phyloP scores from a whole-genome alignment of 2,113 vertebrate species.

The Caretta caretta region DNA sequence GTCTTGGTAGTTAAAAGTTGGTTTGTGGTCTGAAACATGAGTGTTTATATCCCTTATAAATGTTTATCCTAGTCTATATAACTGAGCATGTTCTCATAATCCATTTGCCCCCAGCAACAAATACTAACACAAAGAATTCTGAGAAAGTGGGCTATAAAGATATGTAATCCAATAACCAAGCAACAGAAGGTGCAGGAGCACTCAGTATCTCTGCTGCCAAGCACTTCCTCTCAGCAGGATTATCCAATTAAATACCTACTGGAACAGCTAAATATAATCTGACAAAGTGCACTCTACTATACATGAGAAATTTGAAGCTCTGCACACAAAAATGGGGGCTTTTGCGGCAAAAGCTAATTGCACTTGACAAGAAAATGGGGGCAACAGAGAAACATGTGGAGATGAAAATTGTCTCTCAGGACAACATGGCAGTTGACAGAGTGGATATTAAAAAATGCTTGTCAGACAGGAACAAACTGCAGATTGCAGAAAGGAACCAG shows the following conservation, averaged over 20 bases:
- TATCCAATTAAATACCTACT: constrained; percentile 65
- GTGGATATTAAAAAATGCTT: constrained; percentile 49
- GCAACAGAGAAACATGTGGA: not conserved
- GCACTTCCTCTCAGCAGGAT: constrained; percentile 37
- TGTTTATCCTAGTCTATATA: not conserved
- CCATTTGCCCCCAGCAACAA: too few species aligned
- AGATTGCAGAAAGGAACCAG: constrained; percentile 24
- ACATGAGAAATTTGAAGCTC: constrained; percentile 37
- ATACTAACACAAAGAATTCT: not conserved
- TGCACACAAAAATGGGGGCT: not conserved
- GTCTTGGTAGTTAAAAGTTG: not conserved
- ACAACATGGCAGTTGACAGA: constrained; percentile 24
- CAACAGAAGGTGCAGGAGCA: constrained; percentile 28
- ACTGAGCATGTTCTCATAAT: not conserved
- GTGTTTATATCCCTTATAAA: not conserved
- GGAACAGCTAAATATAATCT: constrained; percentile 65
- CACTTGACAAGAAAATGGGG: not conserved
- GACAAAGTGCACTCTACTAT: constrained; percentile 19
- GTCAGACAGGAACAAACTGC: constrained; percentile 35
- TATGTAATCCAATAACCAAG: not conserved
- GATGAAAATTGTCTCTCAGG: constrained; percentile 25
- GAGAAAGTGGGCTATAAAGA: not conserved
- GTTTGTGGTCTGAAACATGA: fast-evolving
- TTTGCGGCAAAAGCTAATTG: not conserved
- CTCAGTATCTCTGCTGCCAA: constrained; percentile 28